Evolutionary conservation across 1,140 invertebrate species (phyloP), one percentile per base, ranked within the genome.

Genomic region (Drosophila nebulosa): DNA sequence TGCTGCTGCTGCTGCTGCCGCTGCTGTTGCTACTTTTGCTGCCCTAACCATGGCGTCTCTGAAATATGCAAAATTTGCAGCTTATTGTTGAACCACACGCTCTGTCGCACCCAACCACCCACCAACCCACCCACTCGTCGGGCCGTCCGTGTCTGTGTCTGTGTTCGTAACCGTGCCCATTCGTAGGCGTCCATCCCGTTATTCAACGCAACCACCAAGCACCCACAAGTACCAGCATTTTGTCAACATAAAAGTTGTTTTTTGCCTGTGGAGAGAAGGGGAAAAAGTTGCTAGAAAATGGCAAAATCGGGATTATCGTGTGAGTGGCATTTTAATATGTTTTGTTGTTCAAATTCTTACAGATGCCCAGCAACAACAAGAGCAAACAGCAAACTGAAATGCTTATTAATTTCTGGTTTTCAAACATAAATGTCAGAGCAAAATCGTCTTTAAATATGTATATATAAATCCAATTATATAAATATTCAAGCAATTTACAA

Each of bases 261-360:
- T 35, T 30, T 26, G 63, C 27, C 27, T 42, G 18, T 53, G 26
- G 14, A 6, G 14, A 6, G 36, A 6, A 6, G 14, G 14, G 5
- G 4, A 35, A 32, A 36, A 42, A 60, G 58, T n/a, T 27, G 21
- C 36, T 42, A 46, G 22, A 61, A 62, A 70, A 64, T 65, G 61
- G 59, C 30, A 59, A 73, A 84, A 68, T 67, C 62, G 74, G 64
- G 67, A 70, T 85, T 85, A 85, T 69, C 81, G 64, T 86, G 70
- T 81, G 83, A 86, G 81, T 86, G 81, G 81, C 81, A 86, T 86
- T 86, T 86, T 86, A 86, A 86, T 86, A 86, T 86, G 75, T 85
- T 85, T 86, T 77, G 67, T 76, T 24, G 42, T 4, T 55, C 77
- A 85, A 85, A 69, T 69, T 61, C 64, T 72, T 76, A 58, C 52